Evolutionary conservation across 2,113 vertebrate genomes (phyloP).

Genomic region (Erpornis zantholeuca): DNA sequence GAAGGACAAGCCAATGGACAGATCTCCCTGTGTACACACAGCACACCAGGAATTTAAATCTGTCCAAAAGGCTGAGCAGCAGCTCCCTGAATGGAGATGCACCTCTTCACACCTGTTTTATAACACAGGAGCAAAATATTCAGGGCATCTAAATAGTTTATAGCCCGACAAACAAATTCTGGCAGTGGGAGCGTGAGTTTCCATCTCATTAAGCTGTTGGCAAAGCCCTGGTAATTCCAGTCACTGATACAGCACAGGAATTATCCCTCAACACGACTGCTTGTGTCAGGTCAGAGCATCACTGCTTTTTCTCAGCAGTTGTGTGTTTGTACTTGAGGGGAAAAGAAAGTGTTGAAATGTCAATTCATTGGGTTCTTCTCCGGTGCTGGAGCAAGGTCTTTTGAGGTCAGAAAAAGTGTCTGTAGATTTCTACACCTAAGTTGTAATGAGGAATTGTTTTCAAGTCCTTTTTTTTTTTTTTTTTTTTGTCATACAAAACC

Average conservation of each 20-base stretch:
- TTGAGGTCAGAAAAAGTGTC: neutral
- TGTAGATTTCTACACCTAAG: neutral
- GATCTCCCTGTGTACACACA: neutral
- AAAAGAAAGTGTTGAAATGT: constrained; percentile 11
- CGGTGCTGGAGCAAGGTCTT: neutral
- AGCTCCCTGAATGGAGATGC: neutral
- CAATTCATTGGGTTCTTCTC: neutral
- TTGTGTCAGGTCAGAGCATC: constrained; percentile 38
- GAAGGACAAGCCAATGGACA: neutral
- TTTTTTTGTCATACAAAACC: neutral
- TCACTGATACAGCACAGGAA: neutral
- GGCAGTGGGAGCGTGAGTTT: constrained; percentile 31
- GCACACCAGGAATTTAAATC: neutral
- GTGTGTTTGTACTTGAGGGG: constrained; percentile 4
- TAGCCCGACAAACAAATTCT: constrained; percentile 10
- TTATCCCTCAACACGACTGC: neutral
- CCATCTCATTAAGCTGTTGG: constrained; percentile 56
- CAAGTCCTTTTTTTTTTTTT: rapidly evolving
- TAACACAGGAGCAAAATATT: constrained; percentile 37
- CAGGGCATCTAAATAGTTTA: constrained; percentile 18
- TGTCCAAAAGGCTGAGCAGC: neutral
- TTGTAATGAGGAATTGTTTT: neutral
- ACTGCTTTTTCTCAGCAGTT: constrained; percentile 19
- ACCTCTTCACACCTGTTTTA: constrained; percentile 48
- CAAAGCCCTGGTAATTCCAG: constrained; percentile 60